Percentiles rank a stretch among this genome's conserved stretches.
phyloP scores from a whole-genome alignment of 2,113 vertebrate genomes.

The Pelvicachromis taeniatus region DNA sequence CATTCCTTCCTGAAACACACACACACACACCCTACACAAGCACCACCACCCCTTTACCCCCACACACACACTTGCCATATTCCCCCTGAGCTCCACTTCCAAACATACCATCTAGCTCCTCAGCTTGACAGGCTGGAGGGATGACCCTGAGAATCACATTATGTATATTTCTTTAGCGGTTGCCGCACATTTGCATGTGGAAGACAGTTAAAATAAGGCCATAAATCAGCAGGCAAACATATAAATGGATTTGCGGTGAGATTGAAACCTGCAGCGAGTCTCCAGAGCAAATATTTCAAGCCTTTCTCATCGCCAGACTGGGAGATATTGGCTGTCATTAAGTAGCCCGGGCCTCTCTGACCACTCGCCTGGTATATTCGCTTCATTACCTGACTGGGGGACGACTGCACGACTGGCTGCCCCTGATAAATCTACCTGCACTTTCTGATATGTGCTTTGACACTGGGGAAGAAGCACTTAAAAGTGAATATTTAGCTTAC shows the following conservation, averaged over 20 bases:
- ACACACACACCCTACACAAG: not conserved
- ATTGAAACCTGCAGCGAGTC: slow-evolving; percentile 74
- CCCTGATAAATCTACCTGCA: slow-evolving; percentile 68
- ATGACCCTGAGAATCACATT: slow-evolving; percentile 79
- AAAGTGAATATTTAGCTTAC: slow-evolving; percentile 38
- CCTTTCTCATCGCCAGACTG: slow-evolving; percentile 17
- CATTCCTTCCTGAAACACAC: not conserved
- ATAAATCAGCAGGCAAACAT: slow-evolving; percentile 76
- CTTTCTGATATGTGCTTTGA: slow-evolving; percentile 50
- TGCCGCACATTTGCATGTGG: slow-evolving; percentile 73
- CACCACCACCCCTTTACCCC: not conserved
- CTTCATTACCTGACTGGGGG: slow-evolving; percentile 67
- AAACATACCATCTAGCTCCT: slow-evolving; percentile 20
- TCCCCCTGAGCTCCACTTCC: slow-evolving; percentile 16
- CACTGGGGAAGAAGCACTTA: slow-evolving; percentile 39
- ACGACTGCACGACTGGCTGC: slow-evolving; percentile 49
- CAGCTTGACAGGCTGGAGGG: slow-evolving; percentile 71
- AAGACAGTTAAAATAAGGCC: slow-evolving; percentile 79
- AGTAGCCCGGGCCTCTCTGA: slow-evolving; percentile 62
- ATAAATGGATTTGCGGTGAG: slow-evolving; percentile 76
- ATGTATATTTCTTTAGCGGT: slow-evolving; percentile 76
- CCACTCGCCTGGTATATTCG: slow-evolving; percentile 63
- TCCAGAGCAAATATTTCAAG: slow-evolving; percentile 75
- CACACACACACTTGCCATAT: slow-evolving; percentile 26
- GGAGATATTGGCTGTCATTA: slow-evolving; percentile 71